Conservation (phyloP, 2,113 vertebrate genomes). For the Lynx canadensis region DNA sequence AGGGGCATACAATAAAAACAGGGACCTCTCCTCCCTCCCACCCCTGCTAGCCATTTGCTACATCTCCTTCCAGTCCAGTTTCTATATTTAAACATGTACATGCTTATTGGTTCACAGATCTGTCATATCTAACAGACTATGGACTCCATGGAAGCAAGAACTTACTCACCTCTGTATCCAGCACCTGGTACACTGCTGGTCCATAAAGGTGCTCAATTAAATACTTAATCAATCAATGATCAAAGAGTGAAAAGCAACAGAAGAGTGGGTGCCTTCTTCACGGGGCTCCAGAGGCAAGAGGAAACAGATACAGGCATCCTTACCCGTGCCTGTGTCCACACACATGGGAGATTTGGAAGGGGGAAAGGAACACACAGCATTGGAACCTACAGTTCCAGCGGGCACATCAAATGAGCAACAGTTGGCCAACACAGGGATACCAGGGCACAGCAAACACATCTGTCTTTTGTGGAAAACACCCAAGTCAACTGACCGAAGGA, state of each 20-base stretch:
- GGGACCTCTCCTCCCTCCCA: neutral
- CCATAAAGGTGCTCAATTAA: conserved; percentile 4
- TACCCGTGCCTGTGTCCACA: neutral
- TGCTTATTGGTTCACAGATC: neutral
- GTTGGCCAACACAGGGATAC: neutral
- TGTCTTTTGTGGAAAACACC: neutral
- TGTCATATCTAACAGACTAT: neutral
- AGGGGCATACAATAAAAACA: neutral
- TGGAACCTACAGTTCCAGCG: neutral
- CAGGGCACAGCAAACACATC: neutral
- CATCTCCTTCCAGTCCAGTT: neutral
- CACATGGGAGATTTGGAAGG: neutral
- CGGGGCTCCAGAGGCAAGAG: neutral
- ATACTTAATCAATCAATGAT: neutral
- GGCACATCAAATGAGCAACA: neutral
- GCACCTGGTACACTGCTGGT: neutral
- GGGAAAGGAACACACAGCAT: neutral
- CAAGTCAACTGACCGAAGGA: neutral
- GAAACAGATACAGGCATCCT: neutral
- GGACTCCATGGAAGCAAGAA: neutral
- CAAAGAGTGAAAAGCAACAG: neutral
- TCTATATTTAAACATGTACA: neutral
- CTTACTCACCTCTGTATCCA: neutral
- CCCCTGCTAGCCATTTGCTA: neutral
- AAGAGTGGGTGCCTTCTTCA: neutral